phyloP scores from a whole-genome alignment of 1,140 invertebrate genomes.

The Platyscapa corneri region DNA sequence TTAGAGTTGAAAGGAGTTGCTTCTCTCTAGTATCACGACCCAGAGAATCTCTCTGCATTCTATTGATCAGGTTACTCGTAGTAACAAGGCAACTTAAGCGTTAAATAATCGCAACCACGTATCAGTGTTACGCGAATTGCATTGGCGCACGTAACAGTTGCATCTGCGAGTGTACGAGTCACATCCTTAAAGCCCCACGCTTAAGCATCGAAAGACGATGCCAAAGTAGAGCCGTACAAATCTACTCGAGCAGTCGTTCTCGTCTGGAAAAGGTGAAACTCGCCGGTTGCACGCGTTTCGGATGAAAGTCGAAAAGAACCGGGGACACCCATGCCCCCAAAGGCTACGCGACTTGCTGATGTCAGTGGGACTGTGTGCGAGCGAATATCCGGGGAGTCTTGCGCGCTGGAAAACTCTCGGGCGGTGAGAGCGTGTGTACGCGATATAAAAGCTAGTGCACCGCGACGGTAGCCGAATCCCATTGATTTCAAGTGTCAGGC shows the following conservation, averaged over 20 bases:
- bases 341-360: too few species aligned
- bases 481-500: constrained; percentile 60
- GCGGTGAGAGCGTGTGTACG: too few species aligned
- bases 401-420: background rate
- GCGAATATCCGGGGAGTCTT: background rate
- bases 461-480: constrained; percentile 43
- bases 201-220: background rate
- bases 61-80: background rate
- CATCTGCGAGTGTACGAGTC: too few species aligned
- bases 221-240: background rate
- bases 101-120: background rate
- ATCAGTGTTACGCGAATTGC: background rate
- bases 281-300: background rate
- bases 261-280: background rate
- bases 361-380: too few species aligned
- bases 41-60: background rate
- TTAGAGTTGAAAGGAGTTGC: background rate
- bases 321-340: background rate
- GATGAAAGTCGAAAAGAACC: background rate
- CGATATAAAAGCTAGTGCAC: background rate
- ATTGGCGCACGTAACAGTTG: too few species aligned
- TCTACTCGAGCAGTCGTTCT: background rate
- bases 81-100: background rate
- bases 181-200: background rate
- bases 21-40: background rate